phyloP scores from a whole-genome alignment of 1,140 invertebrate genomes.

The Pectinophora gossypiella region DNA sequence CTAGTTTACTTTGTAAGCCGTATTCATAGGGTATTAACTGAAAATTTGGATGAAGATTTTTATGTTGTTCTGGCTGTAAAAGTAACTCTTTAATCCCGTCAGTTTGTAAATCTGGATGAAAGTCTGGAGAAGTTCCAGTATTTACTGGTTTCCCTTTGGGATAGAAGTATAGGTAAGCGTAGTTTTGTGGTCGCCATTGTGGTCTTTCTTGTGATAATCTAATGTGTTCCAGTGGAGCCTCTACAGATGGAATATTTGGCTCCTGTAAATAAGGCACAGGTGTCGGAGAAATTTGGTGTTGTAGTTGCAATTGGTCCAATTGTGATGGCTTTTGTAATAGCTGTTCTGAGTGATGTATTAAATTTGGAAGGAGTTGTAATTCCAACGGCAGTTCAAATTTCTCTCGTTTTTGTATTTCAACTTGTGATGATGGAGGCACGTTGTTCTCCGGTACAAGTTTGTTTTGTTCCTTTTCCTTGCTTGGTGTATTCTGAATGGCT shows the following conservation, averaged over 20 bases:
- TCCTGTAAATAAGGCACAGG: too few species aligned
- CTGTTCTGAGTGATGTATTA: background rate
- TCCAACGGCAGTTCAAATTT: background rate
- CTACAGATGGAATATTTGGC: background rate
- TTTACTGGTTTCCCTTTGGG: background rate
- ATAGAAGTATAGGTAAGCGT: background rate
- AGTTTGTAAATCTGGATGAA: background rate
- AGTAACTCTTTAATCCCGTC: background rate
- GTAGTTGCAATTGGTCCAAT: background rate
- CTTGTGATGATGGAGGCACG: background rate
- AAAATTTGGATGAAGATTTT: background rate
- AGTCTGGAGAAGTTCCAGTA: background rate
- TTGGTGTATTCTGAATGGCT: background rate
- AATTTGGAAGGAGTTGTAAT: background rate
- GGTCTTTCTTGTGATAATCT: background rate
- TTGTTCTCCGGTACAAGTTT: background rate
- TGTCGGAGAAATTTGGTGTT: too few species aligned
- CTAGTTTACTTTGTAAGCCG: background rate
- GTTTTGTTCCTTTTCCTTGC: background rate
- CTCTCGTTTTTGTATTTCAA: background rate
- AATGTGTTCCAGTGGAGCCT: background rate
- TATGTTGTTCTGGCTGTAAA: background rate
- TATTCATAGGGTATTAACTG: conserved; percentile 1
- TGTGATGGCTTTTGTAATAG: background rate
- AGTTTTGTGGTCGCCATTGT: background rate